Evolutionary conservation across 2,113 vertebrate species (phyloP).

Genomic region (Podilymbus podiceps): DNA sequence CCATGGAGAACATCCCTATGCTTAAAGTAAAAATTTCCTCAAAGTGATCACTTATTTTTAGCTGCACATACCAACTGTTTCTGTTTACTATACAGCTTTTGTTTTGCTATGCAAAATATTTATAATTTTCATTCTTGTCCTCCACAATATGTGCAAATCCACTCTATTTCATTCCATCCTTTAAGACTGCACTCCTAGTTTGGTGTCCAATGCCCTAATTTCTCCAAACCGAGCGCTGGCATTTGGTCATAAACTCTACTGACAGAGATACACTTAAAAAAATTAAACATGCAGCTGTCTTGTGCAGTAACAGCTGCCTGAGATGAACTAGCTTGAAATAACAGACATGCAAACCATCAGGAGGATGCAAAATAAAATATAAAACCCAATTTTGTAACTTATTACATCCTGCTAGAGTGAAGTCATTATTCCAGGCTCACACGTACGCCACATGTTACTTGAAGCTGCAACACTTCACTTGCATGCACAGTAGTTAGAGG

Average conservation of each 20-base stretch:
- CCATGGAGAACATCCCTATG: background rate
- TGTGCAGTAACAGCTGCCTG: background rate
- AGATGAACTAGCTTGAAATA: background rate
- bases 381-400: background rate
- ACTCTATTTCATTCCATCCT: background rate
- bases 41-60: background rate
- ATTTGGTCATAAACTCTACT: background rate
- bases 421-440: background rate
- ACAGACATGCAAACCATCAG: background rate
- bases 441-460: rapidly evolving
- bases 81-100: background rate
- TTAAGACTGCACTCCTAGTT: background rate
- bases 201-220: background rate
- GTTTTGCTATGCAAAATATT: background rate
- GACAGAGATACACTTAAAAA: background rate
- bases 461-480: background rate
- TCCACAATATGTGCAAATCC: background rate
- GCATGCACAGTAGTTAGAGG: background rate
- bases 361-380: background rate
- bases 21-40: background rate
- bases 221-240: background rate
- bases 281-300: background rate
- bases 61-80: background rate
- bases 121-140: background rate
- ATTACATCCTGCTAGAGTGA: background rate